These are phyloP conservation scores for Potorous gilbertii DNA, from an alignment of 2,797 vertebrate genomes.

Conservation along the genomic window DNA sequence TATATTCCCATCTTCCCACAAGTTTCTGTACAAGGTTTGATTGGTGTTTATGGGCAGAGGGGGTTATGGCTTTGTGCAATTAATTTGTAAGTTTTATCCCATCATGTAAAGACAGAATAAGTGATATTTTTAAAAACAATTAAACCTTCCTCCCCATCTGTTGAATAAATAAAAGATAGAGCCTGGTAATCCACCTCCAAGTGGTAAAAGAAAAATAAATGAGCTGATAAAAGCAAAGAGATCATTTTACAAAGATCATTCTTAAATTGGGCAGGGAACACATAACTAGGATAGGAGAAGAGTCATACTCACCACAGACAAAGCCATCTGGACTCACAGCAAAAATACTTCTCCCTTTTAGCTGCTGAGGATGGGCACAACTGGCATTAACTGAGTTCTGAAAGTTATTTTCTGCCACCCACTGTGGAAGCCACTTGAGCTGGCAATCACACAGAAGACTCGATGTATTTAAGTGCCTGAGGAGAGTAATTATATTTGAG, in stretches of 20 bases:
- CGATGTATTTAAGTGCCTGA: conserved; percentile 95
- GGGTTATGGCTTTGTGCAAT: background rate
- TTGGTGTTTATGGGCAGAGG: too few relatives aligned
- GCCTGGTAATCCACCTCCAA: background rate
- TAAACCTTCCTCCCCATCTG: conserved; percentile 19
- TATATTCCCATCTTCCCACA: conserved; percentile 5
- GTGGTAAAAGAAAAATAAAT: background rate
- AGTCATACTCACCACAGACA: conserved; percentile 93
- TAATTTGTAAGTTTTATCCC: background rate
- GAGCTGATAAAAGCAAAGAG: background rate
- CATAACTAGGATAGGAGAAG: background rate
- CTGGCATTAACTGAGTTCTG: conserved; percentile 92
- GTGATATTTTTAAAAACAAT: background rate
- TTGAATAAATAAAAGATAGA: conserved; percentile 30
- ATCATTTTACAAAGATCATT: background rate
- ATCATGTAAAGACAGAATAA: background rate
- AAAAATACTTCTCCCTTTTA: conserved; percentile 95
- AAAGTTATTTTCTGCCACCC: conserved; percentile 94
- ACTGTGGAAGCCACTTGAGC: conserved; percentile 96
- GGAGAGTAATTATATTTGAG: conserved; percentile 75
- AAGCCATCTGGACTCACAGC: conserved; percentile 92
- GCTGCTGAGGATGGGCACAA: conserved; percentile 95
- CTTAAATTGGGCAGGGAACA: background rate
- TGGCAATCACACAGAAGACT: conserved; percentile 99
- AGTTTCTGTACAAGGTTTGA: background rate